Conservation (phyloP, 2,888 invertebrate species). For the Sturmia bella region DNA sequence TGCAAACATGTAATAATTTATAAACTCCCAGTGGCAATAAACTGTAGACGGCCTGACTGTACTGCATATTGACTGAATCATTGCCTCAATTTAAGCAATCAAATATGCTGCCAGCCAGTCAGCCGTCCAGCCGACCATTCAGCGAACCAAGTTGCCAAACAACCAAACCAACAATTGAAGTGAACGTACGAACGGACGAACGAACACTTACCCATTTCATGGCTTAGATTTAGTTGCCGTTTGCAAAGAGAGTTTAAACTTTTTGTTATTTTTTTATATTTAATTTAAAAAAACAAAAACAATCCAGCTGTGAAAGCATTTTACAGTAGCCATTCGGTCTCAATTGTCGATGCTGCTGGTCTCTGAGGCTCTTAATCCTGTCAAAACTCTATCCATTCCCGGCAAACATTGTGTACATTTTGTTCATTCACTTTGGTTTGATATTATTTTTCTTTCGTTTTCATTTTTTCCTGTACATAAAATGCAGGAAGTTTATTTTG, state of each 20-base stretch:
- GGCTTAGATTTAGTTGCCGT: conserved; percentile 48
- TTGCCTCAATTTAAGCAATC: conserved; percentile 61
- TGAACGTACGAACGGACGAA: neutral
- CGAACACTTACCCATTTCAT: conserved; percentile 57
- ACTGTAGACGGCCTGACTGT: conserved; percentile 49
- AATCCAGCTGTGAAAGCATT: conserved; percentile 69
- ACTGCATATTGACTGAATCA: conserved; percentile 59
- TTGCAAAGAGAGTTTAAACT: conserved; percentile 40
- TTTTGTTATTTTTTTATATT: conserved; percentile 19
- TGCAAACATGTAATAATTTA: conserved; percentile 72
- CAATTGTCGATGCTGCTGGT: conserved; percentile 58
- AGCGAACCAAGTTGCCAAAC: conserved; percentile 42
- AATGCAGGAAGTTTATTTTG: conserved; percentile 67
- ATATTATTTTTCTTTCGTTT: conserved; percentile 24
- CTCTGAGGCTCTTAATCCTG: conserved; percentile 64
- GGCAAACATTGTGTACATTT: conserved; percentile 62
- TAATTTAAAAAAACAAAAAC: conserved; percentile 33
- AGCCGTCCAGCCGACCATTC: neutral
- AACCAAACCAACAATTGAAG: conserved; percentile 46
- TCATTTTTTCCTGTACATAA: conserved; percentile 17
- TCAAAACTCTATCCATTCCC: conserved; percentile 66
- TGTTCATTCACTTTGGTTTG: conserved; percentile 55
- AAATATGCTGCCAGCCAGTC: conserved; percentile 47
- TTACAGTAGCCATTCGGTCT: conserved; percentile 67
- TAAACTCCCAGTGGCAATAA: conserved; percentile 72